Conservation (phyloP, 2,888 invertebrate species). For the Drosophila picticornis region DNA sequence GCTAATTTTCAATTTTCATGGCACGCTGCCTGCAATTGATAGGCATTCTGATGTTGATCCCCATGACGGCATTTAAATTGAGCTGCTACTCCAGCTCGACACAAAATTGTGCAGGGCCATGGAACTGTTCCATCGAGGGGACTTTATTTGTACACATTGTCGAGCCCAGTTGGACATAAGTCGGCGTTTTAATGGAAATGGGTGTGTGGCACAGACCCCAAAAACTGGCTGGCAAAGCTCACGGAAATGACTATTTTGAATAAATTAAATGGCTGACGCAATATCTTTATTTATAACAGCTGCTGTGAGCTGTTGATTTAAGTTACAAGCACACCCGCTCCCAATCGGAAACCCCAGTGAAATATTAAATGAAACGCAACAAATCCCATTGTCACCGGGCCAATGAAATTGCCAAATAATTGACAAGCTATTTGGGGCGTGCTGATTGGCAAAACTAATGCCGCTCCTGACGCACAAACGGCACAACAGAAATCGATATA, state of each 20-base stretch:
- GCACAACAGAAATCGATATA: slow-evolving; percentile 64
- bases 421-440: slow-evolving; percentile 77
- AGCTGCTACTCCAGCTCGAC: slow-evolving; percentile 25
- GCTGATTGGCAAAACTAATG: slow-evolving; percentile 78
- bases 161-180: slow-evolving; percentile 60
- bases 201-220: slow-evolving; percentile 10
- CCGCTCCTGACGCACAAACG: slow-evolving; percentile 24
- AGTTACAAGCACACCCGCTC: slow-evolving; percentile 29
- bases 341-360: slow-evolving; percentile 18
- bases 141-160: slow-evolving; percentile 30
- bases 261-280: slow-evolving; percentile 67
- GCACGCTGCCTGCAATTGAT: slow-evolving; percentile 68
- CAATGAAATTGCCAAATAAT: slow-evolving; percentile 78
- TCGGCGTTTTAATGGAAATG: slow-evolving; percentile 74
- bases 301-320: slow-evolving; percentile 61
- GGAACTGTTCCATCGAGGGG: slow-evolving; percentile 11
- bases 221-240: slow-evolving; percentile 39
- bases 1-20: slow-evolving; percentile 78
- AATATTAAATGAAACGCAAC: slow-evolving; percentile 76
- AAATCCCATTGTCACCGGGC: slow-evolving; percentile 76
- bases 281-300: slow-evolving; percentile 79
- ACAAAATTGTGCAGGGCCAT: slow-evolving; percentile 5
- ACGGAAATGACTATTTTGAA: slow-evolving; percentile 72
- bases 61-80: slow-evolving; percentile 75
- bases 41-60: slow-evolving; percentile 70